Evolutionary conservation across 1,140 invertebrate species (phyloP), one percentile per base, ranked within the genome.

Genomic region (Druon quercuslanigerum): DNA sequence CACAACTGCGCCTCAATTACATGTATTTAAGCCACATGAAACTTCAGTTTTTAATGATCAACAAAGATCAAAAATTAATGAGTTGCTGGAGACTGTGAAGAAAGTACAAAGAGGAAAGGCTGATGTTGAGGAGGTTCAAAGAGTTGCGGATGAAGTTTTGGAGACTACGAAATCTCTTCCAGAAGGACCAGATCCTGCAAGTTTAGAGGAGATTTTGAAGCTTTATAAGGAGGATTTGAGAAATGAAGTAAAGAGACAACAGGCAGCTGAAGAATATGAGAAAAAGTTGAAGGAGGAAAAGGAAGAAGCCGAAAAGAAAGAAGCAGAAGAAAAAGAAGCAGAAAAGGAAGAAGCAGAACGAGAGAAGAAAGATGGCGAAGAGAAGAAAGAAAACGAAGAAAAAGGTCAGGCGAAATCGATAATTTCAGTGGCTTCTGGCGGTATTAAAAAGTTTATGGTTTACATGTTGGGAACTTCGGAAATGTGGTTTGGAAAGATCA

Each of bases 11-110:
- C 52, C 79, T 2, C 87, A 80, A 70, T 77, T 86, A 3, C 91
- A 92, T 70, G 84, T 93, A 46, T 92, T 93, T 78, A 93, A 92
- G 33, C 92, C 92, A 0, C 88, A 90, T 9, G 88, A 92, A 25
- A 81, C 82, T 1, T 54, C 33, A 1, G 20, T 90, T 11, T 83
- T 52, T 19, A 80, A 81, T 50, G 82, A 87, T 6, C 82, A 86
- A 6, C 90, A 92, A 50, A 87, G 83, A 17, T 79, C 86, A 6
- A 90, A 91, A 70, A 92, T 93, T 19, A 88, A 89, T 20, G 87
- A 92, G 75, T 84, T 93, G 0, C 66, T 93, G 17, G 82, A 88
- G n/a, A 92, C 89, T 0, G 89, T 93, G 3, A 92, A 87, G 33
- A 79, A 91, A 72, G 86, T 92, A 0, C 90, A 92, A 40, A 89